phyloP scores from a whole-genome alignment of 2,113 vertebrate genomes.

The Stomatorhinus ivindoensis region DNA sequence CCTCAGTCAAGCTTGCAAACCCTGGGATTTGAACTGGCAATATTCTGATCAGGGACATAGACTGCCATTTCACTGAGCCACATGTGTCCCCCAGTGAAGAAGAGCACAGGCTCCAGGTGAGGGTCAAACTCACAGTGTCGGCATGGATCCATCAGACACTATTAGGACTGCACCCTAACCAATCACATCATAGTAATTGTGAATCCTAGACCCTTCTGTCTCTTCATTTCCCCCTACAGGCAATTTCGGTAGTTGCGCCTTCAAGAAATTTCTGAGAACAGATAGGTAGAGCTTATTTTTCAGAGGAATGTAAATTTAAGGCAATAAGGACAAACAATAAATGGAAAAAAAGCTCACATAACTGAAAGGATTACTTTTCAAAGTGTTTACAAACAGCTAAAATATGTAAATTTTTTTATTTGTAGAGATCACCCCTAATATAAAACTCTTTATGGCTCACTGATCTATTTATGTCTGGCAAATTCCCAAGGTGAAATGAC shows the following conservation, averaged over 20 bases:
- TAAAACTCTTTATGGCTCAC: background rate
- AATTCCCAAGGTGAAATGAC: background rate
- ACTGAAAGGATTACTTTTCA: background rate
- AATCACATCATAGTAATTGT: background rate
- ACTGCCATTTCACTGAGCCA: background rate
- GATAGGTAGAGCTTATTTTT: background rate
- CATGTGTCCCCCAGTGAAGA: background rate
- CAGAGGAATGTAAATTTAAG: background rate
- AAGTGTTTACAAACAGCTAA: background rate
- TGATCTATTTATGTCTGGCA: background rate
- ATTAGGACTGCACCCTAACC: background rate
- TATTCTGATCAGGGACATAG: background rate
- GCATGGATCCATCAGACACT: background rate
- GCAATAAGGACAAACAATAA: background rate
- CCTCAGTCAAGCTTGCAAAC: background rate
- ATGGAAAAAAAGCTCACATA: background rate
- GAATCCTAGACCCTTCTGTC: background rate
- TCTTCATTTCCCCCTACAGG: slow-evolving; percentile 44
- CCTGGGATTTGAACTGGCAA: background rate
- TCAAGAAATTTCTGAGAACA: background rate
- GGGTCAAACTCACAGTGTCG: background rate
- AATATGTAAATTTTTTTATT: background rate
- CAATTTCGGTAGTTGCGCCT: background rate
- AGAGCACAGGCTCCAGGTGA: background rate
- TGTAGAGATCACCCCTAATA: background rate